Conservation (phyloP, 2,888 invertebrate genomes). For the Caenorhabditis sp. region DNA sequence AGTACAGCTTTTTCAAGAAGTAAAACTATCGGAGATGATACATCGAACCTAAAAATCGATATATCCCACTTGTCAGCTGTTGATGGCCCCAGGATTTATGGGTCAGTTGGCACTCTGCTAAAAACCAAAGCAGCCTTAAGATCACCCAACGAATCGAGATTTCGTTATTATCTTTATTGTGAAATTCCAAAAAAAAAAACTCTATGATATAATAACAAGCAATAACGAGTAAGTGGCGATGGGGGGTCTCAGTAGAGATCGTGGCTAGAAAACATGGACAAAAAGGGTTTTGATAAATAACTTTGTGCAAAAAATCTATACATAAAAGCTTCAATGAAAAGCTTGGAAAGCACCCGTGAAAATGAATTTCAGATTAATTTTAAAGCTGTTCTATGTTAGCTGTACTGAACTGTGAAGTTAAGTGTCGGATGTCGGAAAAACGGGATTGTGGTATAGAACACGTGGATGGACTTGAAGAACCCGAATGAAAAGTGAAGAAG, state of each 20-base stretch:
- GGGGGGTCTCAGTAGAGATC: conserved; percentile 51
- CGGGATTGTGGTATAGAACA: conserved; percentile 32
- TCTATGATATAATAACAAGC: too few relatives aligned
- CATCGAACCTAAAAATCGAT: too few relatives aligned
- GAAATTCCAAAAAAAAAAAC: background rate
- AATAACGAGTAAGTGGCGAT: conserved; percentile 44
- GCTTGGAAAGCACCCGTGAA: background rate
- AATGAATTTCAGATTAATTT: background rate
- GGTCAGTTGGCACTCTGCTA: too few relatives aligned
- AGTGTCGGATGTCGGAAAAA: conserved; percentile 14
- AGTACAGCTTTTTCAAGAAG: too few relatives aligned
- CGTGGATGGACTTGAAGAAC: conserved; percentile 43
- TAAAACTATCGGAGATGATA: too few relatives aligned
- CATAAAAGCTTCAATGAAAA: conserved; percentile 10
- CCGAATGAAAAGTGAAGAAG: conserved; percentile 84
- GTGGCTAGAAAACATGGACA: background rate
- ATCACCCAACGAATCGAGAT: too few relatives aligned
- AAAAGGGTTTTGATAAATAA: conserved; percentile 24
- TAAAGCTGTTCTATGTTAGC: conserved; percentile 45
- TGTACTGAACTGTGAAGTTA: background rate
- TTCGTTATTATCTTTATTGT: too few relatives aligned
- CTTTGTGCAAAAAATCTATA: conserved; percentile 25
- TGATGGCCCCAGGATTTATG: too few relatives aligned
- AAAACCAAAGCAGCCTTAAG: too few relatives aligned
- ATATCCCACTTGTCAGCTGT: too few relatives aligned